These are phyloP conservation scores for Dolichotis patagonum DNA, from an alignment of 2,113 vertebrate genomes.

Conservation along the genomic window DNA sequence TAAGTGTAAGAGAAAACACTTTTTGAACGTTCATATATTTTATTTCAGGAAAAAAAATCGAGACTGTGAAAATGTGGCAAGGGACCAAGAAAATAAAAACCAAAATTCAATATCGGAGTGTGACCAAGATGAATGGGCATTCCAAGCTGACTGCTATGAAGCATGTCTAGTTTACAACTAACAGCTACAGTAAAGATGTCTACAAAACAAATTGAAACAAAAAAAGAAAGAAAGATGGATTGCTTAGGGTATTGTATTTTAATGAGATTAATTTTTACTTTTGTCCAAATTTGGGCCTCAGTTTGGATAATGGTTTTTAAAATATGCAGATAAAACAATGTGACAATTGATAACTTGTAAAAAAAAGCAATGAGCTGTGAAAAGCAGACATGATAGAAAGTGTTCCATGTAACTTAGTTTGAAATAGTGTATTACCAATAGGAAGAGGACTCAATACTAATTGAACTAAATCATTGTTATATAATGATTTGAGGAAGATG, in stretches of 20 bases:
- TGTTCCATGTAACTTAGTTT: background rate
- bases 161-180: background rate
- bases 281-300: background rate
- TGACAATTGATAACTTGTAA: background rate
- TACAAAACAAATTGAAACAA: background rate
- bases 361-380: background rate
- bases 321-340: constrained; percentile 37
- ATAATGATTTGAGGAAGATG: background rate
- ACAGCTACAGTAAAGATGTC: background rate
- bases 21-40: background rate
- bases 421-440: background rate
- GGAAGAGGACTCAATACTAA: background rate
- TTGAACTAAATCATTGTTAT: background rate
- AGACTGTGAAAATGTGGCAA: constrained; percentile 1
- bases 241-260: background rate
- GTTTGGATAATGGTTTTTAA: background rate
- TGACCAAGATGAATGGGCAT: background rate
- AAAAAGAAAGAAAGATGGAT: background rate
- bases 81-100: background rate
- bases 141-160: background rate
- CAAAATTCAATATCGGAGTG: background rate
- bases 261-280: background rate
- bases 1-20: background rate
- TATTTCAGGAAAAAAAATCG: constrained; percentile 13
- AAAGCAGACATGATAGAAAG: background rate